Evolutionary conservation across 2,797 vertebrate genomes (phyloP).

Genomic region (Mergus octosetaceus): DNA sequence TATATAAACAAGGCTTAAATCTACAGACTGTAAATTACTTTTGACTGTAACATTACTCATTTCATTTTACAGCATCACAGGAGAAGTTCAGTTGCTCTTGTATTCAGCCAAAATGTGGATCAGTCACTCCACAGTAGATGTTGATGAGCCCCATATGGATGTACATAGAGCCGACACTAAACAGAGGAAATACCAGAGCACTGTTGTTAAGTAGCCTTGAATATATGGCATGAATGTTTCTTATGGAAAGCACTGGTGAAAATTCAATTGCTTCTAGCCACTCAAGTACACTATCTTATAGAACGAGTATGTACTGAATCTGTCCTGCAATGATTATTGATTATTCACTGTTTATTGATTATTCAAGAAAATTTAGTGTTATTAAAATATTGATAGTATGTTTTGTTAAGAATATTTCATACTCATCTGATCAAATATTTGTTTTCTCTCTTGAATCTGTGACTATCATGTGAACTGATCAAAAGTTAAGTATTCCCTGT

Average conservation of each 20-base stretch:
- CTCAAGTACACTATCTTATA: neutral
- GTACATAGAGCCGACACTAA: neutral
- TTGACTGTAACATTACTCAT: slow-evolving; percentile 60
- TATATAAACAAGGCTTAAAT: slow-evolving; percentile 65
- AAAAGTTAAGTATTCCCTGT: neutral
- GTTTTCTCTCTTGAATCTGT: neutral
- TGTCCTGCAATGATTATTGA: neutral
- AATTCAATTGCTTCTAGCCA: neutral
- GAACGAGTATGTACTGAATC: neutral
- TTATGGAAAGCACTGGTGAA: neutral
- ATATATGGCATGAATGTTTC: neutral
- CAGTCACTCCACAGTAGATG: slow-evolving; percentile 31
- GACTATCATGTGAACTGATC: neutral
- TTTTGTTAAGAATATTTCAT: slow-evolving; percentile 32
- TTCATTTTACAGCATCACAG: slow-evolving; percentile 46
- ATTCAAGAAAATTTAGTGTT: slow-evolving; percentile 2
- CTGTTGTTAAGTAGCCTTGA: slow-evolving; percentile 30
- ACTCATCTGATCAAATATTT: slow-evolving; percentile 18
- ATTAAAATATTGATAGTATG: slow-evolving; percentile 11
- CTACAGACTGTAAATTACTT: slow-evolving; percentile 64
- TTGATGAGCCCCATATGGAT: slow-evolving; percentile 37
- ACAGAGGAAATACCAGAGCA: neutral
- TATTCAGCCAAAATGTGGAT: slow-evolving; percentile 47
- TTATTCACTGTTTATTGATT: slow-evolving; percentile 1
- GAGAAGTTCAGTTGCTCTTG: slow-evolving; percentile 48